A percentile compares a stretch with the other conserved stretches of the same genome.
Conservation (phyloP, 1,140 invertebrate species). For the Hyposmocoma kahamanoa region DNA sequence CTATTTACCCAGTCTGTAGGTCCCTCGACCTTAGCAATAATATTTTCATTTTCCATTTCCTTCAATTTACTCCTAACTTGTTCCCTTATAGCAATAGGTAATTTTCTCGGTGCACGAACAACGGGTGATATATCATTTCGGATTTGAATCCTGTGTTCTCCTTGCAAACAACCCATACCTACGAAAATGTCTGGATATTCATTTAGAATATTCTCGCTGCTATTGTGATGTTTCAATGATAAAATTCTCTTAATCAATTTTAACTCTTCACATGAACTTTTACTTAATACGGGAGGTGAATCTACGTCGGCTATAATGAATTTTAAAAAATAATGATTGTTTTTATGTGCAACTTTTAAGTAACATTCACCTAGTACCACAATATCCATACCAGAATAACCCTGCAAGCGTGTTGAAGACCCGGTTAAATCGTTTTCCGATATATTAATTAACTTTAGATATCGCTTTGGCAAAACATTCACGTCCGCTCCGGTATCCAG, state of each 20-base stretch:
- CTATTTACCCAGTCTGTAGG: constrained; percentile 68
- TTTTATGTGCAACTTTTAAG: constrained; percentile 6
- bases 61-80: constrained; percentile 3
- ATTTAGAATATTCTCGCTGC: neutral
- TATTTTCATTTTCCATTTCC: constrained; percentile 5
- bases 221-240: neutral
- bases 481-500: constrained; percentile 8
- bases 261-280: constrained; percentile 6
- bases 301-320: constrained; percentile 9
- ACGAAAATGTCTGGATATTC: constrained; percentile 7
- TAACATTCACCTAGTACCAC: constrained; percentile 3
- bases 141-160: constrained; percentile 4
- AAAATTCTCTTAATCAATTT: constrained; percentile 4
- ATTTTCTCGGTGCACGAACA: constrained; percentile 6
- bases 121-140: constrained; percentile 1
- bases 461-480: constrained; percentile 3
- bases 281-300: constrained; percentile 6
- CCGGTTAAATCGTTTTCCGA: neutral
- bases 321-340: neutral
- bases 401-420: neutral
- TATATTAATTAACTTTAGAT: neutral
- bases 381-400: constrained; percentile 7
- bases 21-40: constrained; percentile 14
- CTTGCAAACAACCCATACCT: constrained; percentile 7
- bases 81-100: constrained; percentile 6